Percentiles rank a stretch among this genome's conserved stretches.
phyloP scores from a whole-genome alignment of 2,797 vertebrate species.

The Tokudaia tokunoshimensis region DNA sequence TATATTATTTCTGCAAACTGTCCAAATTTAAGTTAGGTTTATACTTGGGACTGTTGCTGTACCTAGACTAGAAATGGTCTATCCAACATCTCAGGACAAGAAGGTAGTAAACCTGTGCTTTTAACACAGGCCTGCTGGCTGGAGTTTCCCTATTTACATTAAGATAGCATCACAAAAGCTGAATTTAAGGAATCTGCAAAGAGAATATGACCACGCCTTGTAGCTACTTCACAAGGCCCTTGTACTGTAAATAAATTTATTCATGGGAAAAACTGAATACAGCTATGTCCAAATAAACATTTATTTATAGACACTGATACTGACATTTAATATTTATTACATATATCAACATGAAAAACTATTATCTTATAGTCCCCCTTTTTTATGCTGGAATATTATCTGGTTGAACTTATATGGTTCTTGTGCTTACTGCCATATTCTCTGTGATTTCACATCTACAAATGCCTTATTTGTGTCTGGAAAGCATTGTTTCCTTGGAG shows the following conservation, averaged over 20 bases:
- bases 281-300: not conserved
- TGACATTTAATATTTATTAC: slow-evolving; percentile 25
- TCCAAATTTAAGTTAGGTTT: not conserved
- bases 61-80: not conserved
- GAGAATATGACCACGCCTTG: not conserved
- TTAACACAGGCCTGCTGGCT: not conserved
- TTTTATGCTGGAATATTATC: not conserved
- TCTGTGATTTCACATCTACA: not conserved
- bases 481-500: not conserved
- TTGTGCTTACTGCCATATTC: not conserved
- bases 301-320: not conserved
- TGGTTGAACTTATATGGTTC: not conserved
- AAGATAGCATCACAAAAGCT: not conserved
- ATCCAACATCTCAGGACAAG: not conserved
- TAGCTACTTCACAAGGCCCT: not conserved
- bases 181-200: not conserved
- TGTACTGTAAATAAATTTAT: not conserved
- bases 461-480: not conserved
- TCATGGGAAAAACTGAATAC: not conserved
- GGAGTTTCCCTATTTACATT: not conserved
- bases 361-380: not conserved
- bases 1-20: not conserved
- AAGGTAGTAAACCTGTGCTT: not conserved
- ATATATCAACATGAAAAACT: not conserved
- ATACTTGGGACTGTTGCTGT: not conserved